Percentiles rank a stretch among this genome's conserved stretches.
phyloP scores from a whole-genome alignment of 2,888 invertebrate species.

The Leptura quadrifasciata region DNA sequence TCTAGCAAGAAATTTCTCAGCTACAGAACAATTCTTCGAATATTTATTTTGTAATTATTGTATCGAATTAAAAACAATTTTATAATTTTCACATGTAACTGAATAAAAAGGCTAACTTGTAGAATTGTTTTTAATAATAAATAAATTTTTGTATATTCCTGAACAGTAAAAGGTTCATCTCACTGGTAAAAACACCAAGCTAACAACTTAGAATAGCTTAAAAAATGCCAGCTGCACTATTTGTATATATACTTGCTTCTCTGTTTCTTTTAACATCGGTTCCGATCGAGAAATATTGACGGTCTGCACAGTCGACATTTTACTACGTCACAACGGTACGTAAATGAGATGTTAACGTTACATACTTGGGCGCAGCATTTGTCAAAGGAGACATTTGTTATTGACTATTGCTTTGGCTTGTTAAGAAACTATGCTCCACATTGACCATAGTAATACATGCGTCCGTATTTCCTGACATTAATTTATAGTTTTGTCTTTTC shows the following conservation, averaged over 20 bases:
- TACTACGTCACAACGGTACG: not conserved
- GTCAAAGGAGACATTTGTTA: not conserved
- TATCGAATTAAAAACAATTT: constrained; percentile 37
- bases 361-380: not conserved
- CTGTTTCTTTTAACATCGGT: constrained; percentile 42
- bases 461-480: no score
- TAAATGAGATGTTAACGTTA: not conserved
- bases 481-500: no score
- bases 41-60: constrained; percentile 47
- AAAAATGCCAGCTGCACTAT: constrained; percentile 69
- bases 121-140: constrained; percentile 46
- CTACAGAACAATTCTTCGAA: constrained; percentile 56
- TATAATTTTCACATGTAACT: constrained; percentile 28
- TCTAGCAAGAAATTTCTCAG: constrained; percentile 6
- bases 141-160: constrained; percentile 64
- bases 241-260: constrained; percentile 59
- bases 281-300: constrained; percentile 33
- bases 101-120: constrained; percentile 39
- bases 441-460: no score
- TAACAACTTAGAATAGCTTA: constrained; percentile 69
- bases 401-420: no score
- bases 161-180: constrained; percentile 67
- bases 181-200: constrained; percentile 73
- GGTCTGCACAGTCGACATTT: constrained; percentile 27
- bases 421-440: no score